Base-by-base conservation (phyloP, 1,140 invertebrate species). In the Drosophila bocqueti region DNA sequence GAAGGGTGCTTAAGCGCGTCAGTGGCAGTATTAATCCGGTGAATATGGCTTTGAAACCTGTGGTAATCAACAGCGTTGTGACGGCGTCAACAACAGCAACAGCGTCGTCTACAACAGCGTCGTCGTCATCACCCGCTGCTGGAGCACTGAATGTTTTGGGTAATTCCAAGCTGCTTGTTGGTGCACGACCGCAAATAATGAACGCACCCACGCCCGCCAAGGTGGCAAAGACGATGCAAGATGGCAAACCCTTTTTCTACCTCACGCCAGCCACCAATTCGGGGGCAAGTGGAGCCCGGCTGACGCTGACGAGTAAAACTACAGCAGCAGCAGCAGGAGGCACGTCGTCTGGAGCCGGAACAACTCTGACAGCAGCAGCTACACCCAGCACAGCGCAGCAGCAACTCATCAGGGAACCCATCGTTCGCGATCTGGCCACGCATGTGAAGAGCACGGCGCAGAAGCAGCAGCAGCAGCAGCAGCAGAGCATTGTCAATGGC, bases 241-340 rank as follows among this genome's bases (percentile, higher is more conserved):
- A 82, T 66, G 90, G 90, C 1, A 92, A 92, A 26, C 85, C 90
- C 0, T 92, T 92, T 46, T 92, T 92, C 67, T 84, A 92, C 58
- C 59, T 92, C 60, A 76, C 94, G 16, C 83, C 92, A 1, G 86
- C 93, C 1, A 91, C 92, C 21, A 93, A 81, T 60, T 78, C 85
- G n/a, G 76, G 81, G 16, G 81, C 83, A 7, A 79, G 87, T 31
- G 89, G 76, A 38, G 84, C 79, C 0, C 81, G 89, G 4, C 47
- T 93, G 15, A 93, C 93, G 1, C 89, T 93, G 58, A 93, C 93
- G 2, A 86, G 86, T 58, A 92, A 83, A 63, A 79, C 83, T 34
- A 38, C 71, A 24, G 34, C 76, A 34, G 29, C 5, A 29, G 29
- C 2, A 29, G 29, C 26, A 29, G 29, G 2, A 26, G 0, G 24